Percentiles rank a stretch among this genome's conserved stretches.
Evolutionary conservation across 1,140 invertebrate genomes (phyloP).

Genomic region (Hyles vespertilio): DNA sequence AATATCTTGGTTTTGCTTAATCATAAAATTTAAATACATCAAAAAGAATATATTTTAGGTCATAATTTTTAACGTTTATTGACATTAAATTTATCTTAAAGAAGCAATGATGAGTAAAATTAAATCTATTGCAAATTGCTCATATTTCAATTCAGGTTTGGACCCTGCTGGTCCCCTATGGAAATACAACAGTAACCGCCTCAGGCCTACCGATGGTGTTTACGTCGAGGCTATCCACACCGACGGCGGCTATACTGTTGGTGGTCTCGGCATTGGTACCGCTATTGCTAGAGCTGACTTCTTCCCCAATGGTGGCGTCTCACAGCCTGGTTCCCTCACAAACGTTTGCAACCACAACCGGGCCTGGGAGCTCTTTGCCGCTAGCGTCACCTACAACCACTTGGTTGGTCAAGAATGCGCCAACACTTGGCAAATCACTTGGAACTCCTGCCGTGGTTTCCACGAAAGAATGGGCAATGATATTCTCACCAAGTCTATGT

Average conservation of each 20-base stretch:
- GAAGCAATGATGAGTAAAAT: too few species aligned
- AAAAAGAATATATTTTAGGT: too few species aligned
- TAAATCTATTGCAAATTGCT: too few species aligned
- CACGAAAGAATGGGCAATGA: slow-evolving; percentile 40
- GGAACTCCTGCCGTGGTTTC: slow-evolving; percentile 37
- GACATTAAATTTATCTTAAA: too few species aligned
- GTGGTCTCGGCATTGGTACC: slow-evolving; percentile 78
- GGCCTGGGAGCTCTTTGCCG: slow-evolving; percentile 79
- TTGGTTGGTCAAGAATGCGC: slow-evolving; percentile 35
- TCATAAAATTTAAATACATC: too few species aligned
- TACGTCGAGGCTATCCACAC: slow-evolving; percentile 21
- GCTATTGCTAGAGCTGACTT: slow-evolving; percentile 80
- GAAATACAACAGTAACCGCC: slow-evolving; percentile 10
- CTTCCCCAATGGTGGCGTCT: slow-evolving; percentile 84
- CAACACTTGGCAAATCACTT: slow-evolving; percentile 29
- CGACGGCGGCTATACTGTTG: slow-evolving; percentile 76
- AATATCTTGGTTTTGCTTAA: too few species aligned
- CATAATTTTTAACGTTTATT: too few species aligned
- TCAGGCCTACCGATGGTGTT: slow-evolving; percentile 6
- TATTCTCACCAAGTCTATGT: slow-evolving; percentile 43
- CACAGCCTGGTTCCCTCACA: slow-evolving; percentile 68
- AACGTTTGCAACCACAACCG: slow-evolving; percentile 79
- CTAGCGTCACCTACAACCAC: slow-evolving; percentile 43
- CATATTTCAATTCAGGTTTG: slow-evolving; percentile 1
- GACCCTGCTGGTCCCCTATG: slow-evolving; percentile 19